These are phyloP conservation scores for Phasia obesa DNA, from an alignment of 2,888 invertebrate species.

Conservation along the genomic window DNA sequence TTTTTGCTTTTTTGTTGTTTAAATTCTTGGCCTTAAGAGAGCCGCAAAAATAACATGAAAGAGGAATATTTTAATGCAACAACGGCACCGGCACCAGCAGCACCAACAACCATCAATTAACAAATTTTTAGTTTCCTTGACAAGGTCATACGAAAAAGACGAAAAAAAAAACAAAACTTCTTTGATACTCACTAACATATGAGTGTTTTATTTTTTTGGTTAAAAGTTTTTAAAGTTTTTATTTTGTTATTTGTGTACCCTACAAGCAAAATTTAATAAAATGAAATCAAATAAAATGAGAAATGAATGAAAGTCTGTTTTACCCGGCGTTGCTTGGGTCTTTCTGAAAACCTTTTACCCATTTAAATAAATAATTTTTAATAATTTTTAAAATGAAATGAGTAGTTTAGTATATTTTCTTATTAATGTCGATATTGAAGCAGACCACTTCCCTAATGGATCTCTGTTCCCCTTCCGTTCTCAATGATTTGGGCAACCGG, in stretches of 20 bases:
- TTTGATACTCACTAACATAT: not conserved
- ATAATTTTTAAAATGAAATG: too few species aligned
- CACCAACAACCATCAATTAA: constrained; percentile 42
- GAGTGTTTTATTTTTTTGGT: not conserved
- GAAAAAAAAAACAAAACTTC: not conserved
- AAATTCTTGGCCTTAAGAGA: constrained; percentile 29
- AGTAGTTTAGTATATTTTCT: too few species aligned
- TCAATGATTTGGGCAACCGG: too few species aligned
- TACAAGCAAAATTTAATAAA: constrained; percentile 2
- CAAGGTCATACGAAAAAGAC: constrained; percentile 48
- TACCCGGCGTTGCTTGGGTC: too few species aligned
- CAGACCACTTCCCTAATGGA: too few species aligned
- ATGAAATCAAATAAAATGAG: too few species aligned
- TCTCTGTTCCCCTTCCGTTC: too few species aligned
- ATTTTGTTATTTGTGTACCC: not conserved
- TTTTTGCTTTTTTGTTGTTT: not conserved
- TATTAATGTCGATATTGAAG: too few species aligned
- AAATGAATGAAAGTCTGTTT: too few species aligned
- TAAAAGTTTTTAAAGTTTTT: not conserved
- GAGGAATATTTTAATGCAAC: constrained; percentile 28
- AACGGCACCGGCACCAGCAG: constrained; percentile 21
- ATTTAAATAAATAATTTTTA: too few species aligned
- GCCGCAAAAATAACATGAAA: constrained; percentile 36
- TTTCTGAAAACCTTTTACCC: too few species aligned
- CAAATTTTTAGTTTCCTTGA: constrained; percentile 62